These are phyloP conservation scores for Leucoptera coffeella DNA, from an alignment of 2,888 invertebrate species.

Conservation along the genomic window DNA sequence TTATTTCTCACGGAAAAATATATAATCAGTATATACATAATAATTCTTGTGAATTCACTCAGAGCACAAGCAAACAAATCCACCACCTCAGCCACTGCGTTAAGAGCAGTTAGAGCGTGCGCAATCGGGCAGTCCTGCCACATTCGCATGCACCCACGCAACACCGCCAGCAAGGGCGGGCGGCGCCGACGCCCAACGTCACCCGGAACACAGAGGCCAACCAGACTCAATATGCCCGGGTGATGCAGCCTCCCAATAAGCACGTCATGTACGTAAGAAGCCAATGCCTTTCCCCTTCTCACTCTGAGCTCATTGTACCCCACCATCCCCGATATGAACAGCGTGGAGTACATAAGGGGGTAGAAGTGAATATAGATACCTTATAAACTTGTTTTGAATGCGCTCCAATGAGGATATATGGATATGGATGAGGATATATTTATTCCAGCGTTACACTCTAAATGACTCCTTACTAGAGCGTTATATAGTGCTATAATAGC, in stretches of 20 bases:
- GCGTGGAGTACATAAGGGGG: not conserved
- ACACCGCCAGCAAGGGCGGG: too few relatives aligned
- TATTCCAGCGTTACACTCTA: constrained; percentile 5
- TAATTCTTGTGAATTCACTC: too few relatives aligned
- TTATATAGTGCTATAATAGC: constrained; percentile 4
- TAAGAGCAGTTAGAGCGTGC: too few relatives aligned
- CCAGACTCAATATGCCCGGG: too few relatives aligned
- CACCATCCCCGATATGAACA: constrained; percentile 1
- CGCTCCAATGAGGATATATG: constrained; percentile 2
- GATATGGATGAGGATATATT: constrained; percentile 5
- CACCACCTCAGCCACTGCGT: too few relatives aligned
- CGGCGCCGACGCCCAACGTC: too few relatives aligned
- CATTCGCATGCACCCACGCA: too few relatives aligned
- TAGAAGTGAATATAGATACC: constrained; percentile 1
- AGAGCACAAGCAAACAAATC: too few relatives aligned
- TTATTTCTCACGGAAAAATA: too few relatives aligned
- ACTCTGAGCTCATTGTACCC: too few relatives aligned
- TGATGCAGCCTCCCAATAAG: not conserved
- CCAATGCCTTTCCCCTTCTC: not conserved
- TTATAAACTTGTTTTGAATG: constrained; percentile 2
- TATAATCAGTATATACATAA: too few relatives aligned
- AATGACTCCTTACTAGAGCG: constrained; percentile 5
- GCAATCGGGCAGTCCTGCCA: too few relatives aligned
- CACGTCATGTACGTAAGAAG: not conserved
- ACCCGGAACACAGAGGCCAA: not conserved